Base-by-base conservation (phyloP, 2,888 invertebrate genomes). In the Standfussiana lucernea region DNA sequence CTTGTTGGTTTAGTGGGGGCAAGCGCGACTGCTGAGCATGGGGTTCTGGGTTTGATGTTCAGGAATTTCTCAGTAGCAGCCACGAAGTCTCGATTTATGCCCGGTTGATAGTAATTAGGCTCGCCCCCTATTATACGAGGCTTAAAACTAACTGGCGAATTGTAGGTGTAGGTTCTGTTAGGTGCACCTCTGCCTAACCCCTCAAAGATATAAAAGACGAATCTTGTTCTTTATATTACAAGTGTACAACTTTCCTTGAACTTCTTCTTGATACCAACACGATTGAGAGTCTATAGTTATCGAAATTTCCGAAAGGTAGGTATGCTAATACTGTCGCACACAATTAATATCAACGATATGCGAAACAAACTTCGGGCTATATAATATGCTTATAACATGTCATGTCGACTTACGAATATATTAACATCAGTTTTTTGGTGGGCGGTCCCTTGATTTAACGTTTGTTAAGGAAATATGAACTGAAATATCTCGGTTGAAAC, bases 271-370 rank as follows among this genome's bases (percentile, higher is more conserved):
- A n/a, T n/a, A 42, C 35, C 3, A 78, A 67, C 35, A 21, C 37
- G 21, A 68, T 71, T 35, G 40, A 67, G 47, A 66, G 13, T 66
- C 66, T 66, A 59, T 18, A 59, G 18, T 32, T 75, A 40, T 65
- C 50, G 28, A 65, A 53, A 32, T 40, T 66, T 32, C 64, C 21
- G 40, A 65, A 56, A 69, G 24, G 13, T 82, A 69, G 24, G 13
- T 82, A 72, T 72, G 68, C 18, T 81, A 72, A 76, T 71, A 47
- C 40, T 61, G 78, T 82, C 78, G 32, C 7, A 2, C 40, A 50
- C 61, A 56, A 82, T 82, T 47, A 72, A 18, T 78, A 78, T 70
- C 69, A 82, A 72, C 24, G 13, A 7, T 35, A 35, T 21, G 28
- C n/a, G 42, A 61, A 40, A 62, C 67, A 45, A 56, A 53, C 59